These are phyloP conservation scores for Pristiophorus japonicus DNA, from an alignment of 2,113 vertebrate species.

Conservation along the genomic window DNA sequence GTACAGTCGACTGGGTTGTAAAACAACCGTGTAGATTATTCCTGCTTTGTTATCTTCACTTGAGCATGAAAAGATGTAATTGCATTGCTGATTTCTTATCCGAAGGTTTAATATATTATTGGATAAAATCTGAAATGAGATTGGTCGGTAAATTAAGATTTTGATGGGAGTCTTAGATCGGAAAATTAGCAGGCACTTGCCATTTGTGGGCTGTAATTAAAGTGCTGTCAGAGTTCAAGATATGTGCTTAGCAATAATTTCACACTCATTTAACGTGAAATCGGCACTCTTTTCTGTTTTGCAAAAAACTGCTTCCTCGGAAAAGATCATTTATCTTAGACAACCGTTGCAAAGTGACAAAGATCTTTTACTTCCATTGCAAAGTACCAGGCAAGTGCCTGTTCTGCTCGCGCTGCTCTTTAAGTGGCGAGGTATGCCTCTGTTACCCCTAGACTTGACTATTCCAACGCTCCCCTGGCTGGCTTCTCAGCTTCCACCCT, in stretches of 20 bases:
- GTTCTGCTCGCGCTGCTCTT: not conserved
- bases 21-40: not conserved
- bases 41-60: conserved; percentile 1
- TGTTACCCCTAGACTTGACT: too few relatives aligned
- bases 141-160: conserved; percentile 15
- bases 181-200: not conserved
- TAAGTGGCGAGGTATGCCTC: not conserved
- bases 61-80: conserved; percentile 19
- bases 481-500: too few relatives aligned
- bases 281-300: not conserved
- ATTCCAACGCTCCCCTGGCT: too few relatives aligned
- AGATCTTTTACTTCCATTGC: not conserved
- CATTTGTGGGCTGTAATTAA: not conserved
- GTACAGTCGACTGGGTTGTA: not conserved
- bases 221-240: not conserved
- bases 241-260: not conserved
- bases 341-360: not conserved
- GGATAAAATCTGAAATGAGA: not conserved
- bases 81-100: not conserved
- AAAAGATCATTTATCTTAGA: not conserved
- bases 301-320: not conserved
- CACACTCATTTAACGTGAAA: not conserved
- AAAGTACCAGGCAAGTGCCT: not conserved
- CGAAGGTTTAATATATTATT: not conserved
- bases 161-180: not conserved